Base-by-base conservation (phyloP, 2,888 invertebrate species). In the Spicauda simplicius region DNA sequence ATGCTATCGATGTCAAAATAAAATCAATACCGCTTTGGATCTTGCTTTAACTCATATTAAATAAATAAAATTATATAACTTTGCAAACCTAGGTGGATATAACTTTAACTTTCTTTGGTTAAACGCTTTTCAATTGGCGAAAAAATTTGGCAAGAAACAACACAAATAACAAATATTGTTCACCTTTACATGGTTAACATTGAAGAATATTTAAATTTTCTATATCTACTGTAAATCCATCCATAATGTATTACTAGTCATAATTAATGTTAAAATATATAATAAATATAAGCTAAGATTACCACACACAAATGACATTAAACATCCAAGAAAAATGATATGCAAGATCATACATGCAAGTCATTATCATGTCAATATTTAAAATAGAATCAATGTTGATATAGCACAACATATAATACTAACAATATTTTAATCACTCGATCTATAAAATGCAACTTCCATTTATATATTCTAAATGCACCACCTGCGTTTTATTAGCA, bases 41-140 rank as follows among this genome's bases (percentile, higher is more conserved):
- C n/a, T 48, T 14, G 48, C 16, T 48, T 1, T n/a, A 16, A 19
- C 11, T 25, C 25, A 50, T 33, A 50, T 62, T 45, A n/a, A 12
- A 64, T 41, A 54, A 55, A 53, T 66, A 59, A 55, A 33, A 65
- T 61, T 56, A 59, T 71, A 74, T 64, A 48, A 71, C 53, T 53
- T 52, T 25, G 14, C 41, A 61, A 41, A 53, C 68, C 70, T 73
- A 77, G 81, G 77, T 78, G 81, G 79, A 77, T 66, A 0, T n/a
- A 48, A 48, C 48, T 7, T 69, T 69, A 72, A 61, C 72, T 72
- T 69, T 84, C 83, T 84, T 84, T 82, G 85, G 85, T 75, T 77
- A 77, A 73, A 72, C 73, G 72, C 73, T 73, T 71, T 72, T 65
- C 56, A 72, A 69, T 48, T 20, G 55, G 60, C 55, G 45, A 71